These are phyloP conservation scores for Mactra quadrangularis DNA, from an alignment of 1,140 invertebrate species.

Conservation along the genomic window DNA sequence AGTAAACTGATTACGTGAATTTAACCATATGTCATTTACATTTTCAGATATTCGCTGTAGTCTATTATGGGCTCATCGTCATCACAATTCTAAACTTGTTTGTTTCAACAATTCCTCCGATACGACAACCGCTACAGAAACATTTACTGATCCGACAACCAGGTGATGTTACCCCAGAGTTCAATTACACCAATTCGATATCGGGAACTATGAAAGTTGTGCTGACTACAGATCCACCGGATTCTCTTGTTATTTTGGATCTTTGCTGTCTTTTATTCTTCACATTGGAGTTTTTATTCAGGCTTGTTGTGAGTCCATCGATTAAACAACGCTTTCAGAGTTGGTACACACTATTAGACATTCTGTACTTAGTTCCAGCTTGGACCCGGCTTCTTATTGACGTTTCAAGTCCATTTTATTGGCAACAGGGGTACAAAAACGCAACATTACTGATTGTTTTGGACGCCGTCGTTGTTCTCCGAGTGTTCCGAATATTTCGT, in stretches of 20 bases:
- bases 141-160: slow-evolving; percentile 16
- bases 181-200: slow-evolving; percentile 23
- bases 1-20: too few relatives aligned
- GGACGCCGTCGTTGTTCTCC: slow-evolving; percentile 43
- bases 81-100: slow-evolving; percentile 52
- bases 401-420: slow-evolving; percentile 8
- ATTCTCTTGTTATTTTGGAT: slow-evolving; percentile 44
- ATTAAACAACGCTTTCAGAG: slow-evolving; percentile 25
- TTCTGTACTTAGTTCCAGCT: slow-evolving; percentile 44
- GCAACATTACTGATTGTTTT: slow-evolving; percentile 16
- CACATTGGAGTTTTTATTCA: slow-evolving; percentile 81
- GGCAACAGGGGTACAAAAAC: slow-evolving; percentile 34
- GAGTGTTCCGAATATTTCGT: slow-evolving; percentile 55
- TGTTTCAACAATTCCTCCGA: slow-evolving; percentile 22
- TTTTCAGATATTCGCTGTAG: slow-evolving; percentile 53
- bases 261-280: slow-evolving; percentile 82
- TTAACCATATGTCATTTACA: neutral
- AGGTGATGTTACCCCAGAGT: slow-evolving; percentile 5
- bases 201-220: slow-evolving; percentile 31
- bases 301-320: slow-evolving; percentile 68
- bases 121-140: slow-evolving; percentile 46
- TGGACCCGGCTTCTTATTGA: slow-evolving; percentile 50
- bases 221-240: slow-evolving; percentile 39
- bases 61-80: slow-evolving; percentile 53
- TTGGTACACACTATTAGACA: slow-evolving; percentile 46